These are phyloP conservation scores for Ceratosolen solmsi DNA, from an alignment of 1,140 invertebrate species.

Conservation along the genomic window DNA sequence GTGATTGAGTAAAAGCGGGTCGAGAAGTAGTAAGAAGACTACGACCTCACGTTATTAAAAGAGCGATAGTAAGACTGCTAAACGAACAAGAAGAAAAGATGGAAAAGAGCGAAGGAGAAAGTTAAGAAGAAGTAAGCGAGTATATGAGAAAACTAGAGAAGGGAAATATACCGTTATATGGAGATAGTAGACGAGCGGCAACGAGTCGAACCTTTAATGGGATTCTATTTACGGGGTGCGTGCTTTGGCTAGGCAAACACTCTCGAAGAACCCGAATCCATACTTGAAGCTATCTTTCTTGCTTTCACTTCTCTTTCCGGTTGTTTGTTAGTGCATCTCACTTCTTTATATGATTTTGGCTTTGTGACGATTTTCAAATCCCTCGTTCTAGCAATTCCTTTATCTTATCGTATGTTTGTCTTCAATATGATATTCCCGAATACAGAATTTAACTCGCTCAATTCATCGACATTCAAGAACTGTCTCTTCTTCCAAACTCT, in stretches of 20 bases:
- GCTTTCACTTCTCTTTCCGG: constrained; percentile 40
- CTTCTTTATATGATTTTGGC: background rate
- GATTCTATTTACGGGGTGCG: constrained; percentile 71
- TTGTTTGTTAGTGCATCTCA: constrained; percentile 9
- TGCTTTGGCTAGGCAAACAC: constrained; percentile 69
- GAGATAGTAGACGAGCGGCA: constrained; percentile 55
- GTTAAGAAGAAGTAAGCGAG: constrained; percentile 24
- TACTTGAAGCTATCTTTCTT: constrained; percentile 19
- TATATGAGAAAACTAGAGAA: constrained; percentile 31
- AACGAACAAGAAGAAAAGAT: constrained; percentile 19
- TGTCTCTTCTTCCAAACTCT: background rate
- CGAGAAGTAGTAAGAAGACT: background rate
- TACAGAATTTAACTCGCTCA: constrained; percentile 39
- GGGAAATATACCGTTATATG: constrained; percentile 6
- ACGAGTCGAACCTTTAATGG: constrained; percentile 69
- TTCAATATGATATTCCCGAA: constrained; percentile 43
- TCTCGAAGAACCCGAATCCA: constrained; percentile 43
- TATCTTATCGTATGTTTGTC: constrained; percentile 6
- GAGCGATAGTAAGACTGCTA: constrained; percentile 24
- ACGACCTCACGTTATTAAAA: constrained; percentile 13
- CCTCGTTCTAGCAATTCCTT: constrained; percentile 9
- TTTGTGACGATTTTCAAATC: constrained; percentile 39
- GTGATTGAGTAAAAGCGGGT: constrained; percentile 25
- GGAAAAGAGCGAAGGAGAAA: constrained; percentile 41
- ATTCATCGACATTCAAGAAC: background rate